Base-by-base conservation (phyloP, 2,113 vertebrate genomes). In the Mesitornis unicolor region DNA sequence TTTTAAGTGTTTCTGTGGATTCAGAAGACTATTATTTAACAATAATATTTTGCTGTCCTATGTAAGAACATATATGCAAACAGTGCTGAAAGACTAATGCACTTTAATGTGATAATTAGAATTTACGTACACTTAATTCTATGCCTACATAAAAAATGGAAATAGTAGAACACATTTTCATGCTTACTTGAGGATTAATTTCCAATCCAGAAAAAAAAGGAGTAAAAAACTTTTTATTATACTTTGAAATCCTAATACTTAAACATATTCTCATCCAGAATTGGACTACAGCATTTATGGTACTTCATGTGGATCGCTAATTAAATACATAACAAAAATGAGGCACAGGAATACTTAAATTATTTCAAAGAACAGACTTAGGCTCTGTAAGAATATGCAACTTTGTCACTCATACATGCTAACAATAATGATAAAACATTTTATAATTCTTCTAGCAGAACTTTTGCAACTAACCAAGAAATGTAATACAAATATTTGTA, bases 391-490 rank as follows among this genome's bases (percentile, higher is more conserved):
- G 36, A 65, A 67, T 31, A 40, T 7, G 38, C 26, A 47, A 51
- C 53, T 93, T 90, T 61, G 56, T 63, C 78, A 84, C 47, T 59
- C 56, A 25, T 28, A 77, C 35, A 51, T 20, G 61, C 36, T 64
- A 92, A 89, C 28, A 67, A 20, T 64, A 92, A 95, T 31, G 14
- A 73, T 4, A 86, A 33, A 76, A 82, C 25, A 85, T 42, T 89
- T 68, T 74, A 86, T 93, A 93, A 93, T 86, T 81, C 73, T 50
- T 89, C 51, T 63, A 51, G 29, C 63, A 95, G 88, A 89, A 89
- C 87, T 97, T n/a, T 94, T 67, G 87, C 80, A 89, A 77, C 48
- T 74, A 87, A 89, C 54, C 76, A 84, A 94, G 93, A 77, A 90
- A 93, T 64, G 38, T 61, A 94, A 84, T 42, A 83, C 3, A 11